Percentiles rank a stretch among this genome's conserved stretches.
Conservation (phyloP, 2,888 invertebrate species). For the Punctoribates punctum region DNA sequence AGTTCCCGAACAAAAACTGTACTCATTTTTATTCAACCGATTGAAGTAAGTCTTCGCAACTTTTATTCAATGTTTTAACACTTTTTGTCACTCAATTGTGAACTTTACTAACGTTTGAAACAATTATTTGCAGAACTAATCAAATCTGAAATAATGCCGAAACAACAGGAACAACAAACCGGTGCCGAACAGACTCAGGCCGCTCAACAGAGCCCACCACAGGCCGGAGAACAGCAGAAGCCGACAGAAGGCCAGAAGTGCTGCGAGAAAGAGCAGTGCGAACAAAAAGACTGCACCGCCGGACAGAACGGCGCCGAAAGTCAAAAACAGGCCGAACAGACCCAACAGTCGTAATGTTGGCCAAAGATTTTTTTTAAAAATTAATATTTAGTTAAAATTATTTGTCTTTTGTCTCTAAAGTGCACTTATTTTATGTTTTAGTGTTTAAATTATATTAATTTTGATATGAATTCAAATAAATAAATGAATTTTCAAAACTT, state of each 20-base stretch:
- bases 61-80: too few species aligned
- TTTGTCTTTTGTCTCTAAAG: not conserved
- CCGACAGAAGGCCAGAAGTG: not conserved
- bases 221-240: not conserved
- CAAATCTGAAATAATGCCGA: conserved; percentile 20
- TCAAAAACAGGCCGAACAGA: conserved; percentile 12
- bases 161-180: conserved; percentile 1
- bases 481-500: too few species aligned
- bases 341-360: conserved; percentile 15
- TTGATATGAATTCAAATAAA: too few species aligned
- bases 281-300: not conserved
- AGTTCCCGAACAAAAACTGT: not conserved
- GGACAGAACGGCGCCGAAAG: not conserved
- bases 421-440: not conserved
- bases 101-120: not conserved
- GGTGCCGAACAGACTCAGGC: conserved; percentile 1
- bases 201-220: not conserved
- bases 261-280: not conserved
- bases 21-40: not conserved
- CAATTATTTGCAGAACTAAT: not conserved
- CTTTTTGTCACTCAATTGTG: not conserved
- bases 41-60: not conserved
- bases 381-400: not conserved
- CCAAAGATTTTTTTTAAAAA: not conserved
- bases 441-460: too few species aligned